These are phyloP conservation scores for Trachops cirrhosus DNA, from an alignment of 2,797 vertebrate genomes.

Conservation along the genomic window DNA sequence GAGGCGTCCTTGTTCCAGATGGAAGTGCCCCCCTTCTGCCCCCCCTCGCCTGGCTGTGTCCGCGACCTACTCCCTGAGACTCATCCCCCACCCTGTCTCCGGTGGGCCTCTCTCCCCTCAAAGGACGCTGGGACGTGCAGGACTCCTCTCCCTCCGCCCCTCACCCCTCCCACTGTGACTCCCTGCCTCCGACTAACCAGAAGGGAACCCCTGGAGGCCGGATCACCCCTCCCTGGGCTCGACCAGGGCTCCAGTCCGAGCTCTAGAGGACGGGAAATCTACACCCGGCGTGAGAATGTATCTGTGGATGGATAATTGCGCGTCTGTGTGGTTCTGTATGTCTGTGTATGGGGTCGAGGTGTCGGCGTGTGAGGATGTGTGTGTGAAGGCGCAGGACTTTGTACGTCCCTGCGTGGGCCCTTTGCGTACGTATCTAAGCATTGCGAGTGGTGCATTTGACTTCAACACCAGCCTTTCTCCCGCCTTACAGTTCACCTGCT, in stretches of 20 bases:
- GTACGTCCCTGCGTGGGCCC: not conserved
- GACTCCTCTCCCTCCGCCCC: too few species aligned
- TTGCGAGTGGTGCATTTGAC: not conserved
- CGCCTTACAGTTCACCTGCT: not conserved
- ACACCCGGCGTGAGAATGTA: too few species aligned
- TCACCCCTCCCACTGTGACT: too few species aligned
- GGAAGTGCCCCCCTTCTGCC: not conserved
- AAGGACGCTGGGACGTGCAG: rapidly evolving
- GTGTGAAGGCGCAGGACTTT: not conserved
- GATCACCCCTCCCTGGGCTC: rapidly evolving
- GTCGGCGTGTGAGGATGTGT: not conserved
- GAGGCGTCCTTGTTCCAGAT: not conserved
- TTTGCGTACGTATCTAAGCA: not conserved
- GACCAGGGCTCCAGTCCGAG: rapidly evolving
- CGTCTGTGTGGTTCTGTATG: not conserved
- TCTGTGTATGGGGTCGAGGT: too few species aligned
- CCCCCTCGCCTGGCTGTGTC: not conserved
- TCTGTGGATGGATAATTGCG: not conserved
- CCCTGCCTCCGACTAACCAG: too few species aligned
- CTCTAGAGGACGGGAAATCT: not conserved
- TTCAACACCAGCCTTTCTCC: not conserved
- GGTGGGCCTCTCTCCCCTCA: too few species aligned
- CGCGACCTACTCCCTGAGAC: not conserved
- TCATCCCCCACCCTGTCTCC: too few species aligned
- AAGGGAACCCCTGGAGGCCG: not conserved